Base-by-base conservation (phyloP, 1,140 invertebrate genomes). In the Heliothis virescens region DNA sequence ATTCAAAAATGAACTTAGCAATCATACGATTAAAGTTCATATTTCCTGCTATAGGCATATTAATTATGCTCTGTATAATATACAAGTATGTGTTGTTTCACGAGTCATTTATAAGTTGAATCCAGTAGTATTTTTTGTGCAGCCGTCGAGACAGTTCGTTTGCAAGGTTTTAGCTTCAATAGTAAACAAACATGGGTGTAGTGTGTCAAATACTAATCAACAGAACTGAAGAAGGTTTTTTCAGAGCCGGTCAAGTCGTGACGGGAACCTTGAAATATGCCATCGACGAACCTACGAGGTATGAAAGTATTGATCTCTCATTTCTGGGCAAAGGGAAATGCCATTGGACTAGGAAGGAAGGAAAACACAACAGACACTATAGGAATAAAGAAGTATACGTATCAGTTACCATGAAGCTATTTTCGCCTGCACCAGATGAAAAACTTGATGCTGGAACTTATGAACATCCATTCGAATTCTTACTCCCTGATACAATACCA, bases 401-500 rank as follows among this genome's bases (percentile, higher is more conserved):
- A 29, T 29, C 18, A 34, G 26, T 41, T 41, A 62, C 26, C 2
- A 62, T 29, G 59, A 34, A 18, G 0, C 4, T 29, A 62, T 15
- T 18, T 57, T 57, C 18, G 5, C 1, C 7, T 18, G 34, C 34
- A 5, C 34, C 34, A 9, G 18, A 57, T 7, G 4, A 57, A 21
- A 5, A 62, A 26, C 5, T 62, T 13, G 21, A 26, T 15, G 13
- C 59, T 13, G 59, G 59, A 18, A 13, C 59, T 13, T 80, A 67
- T 21, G 48, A 74, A 48, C 53, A 65, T 29, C 69, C 26, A 18
- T 80, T 80, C 18, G 9, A 73, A 29, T 80, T 74, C 34, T 2
- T 18, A 11, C 50, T 80, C 1, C 71, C 79, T 0, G 16, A 55
- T 13, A 57, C 65, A 12, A 55, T 74, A 72, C 79, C 79, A 12